Percentiles rank a stretch among this genome's conserved stretches.
phyloP scores from a whole-genome alignment of 2,888 invertebrate species.

The Xestia rhomboidea region DNA sequence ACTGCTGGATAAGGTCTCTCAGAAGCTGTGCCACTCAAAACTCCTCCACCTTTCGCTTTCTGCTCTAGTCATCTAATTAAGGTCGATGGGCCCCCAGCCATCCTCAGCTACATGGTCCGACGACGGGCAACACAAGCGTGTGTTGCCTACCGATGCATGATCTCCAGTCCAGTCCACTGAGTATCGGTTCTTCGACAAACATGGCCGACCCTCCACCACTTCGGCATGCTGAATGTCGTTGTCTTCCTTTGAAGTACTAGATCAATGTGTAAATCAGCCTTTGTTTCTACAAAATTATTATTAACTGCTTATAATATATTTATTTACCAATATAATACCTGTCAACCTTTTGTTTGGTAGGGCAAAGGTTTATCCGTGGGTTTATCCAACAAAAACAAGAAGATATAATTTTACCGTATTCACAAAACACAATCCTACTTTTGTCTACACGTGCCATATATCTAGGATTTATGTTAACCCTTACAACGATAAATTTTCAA shows the following conservation, averaged over 20 bases:
- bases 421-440: constrained; percentile 20
- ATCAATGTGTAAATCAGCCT: background rate
- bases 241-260: background rate
- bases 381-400: constrained; percentile 3
- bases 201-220: too few species aligned
- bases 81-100: background rate
- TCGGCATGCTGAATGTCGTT: background rate
- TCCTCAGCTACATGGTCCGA: background rate
- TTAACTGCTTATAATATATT: too few species aligned
- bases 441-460: constrained; percentile 49
- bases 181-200: background rate
- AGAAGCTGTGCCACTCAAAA: background rate
- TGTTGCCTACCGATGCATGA: background rate
- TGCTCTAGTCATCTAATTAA: background rate
- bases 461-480: constrained; percentile 50
- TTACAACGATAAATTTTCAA: constrained; percentile 43
- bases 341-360: background rate
- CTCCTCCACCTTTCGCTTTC: background rate
- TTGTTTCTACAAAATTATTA: background rate
- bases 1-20: background rate
- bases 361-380: background rate
- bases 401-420: constrained; percentile 18
- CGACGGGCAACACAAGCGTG: background rate
- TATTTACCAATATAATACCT: background rate
- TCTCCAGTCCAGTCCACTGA: background rate